Evolutionary conservation across 2,797 vertebrate genomes (phyloP).

Genomic region (Chrysocyon brachyurus): DNA sequence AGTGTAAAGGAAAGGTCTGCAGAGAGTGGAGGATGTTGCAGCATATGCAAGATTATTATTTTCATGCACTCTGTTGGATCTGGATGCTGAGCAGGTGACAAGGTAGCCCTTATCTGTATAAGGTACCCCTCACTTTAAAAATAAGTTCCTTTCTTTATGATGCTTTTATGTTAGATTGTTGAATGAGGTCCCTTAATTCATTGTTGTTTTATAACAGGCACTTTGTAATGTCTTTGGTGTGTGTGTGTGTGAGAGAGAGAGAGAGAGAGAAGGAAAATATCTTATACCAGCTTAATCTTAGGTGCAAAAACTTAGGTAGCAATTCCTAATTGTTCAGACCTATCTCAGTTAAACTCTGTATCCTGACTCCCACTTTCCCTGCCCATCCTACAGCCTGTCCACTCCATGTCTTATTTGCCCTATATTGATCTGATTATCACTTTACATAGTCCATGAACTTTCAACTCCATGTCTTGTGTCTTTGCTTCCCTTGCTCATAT

Average conservation of each 20-base stretch:
- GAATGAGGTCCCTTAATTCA: neutral
- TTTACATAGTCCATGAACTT: neutral
- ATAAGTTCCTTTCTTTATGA: neutral
- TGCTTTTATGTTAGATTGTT: neutral
- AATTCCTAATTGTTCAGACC: neutral
- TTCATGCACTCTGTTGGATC: neutral
- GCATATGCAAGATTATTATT: neutral
- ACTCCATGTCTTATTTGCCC: neutral
- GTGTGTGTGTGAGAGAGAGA: no score
- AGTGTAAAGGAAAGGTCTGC: neutral
- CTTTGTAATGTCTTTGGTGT: neutral
- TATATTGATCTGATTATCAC: neutral
- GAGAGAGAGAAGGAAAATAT: neutral
- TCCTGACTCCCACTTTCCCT: neutral
- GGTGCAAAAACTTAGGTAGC: neutral
- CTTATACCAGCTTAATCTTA: slow-evolving; percentile 22
- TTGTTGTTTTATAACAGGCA: slow-evolving; percentile 30
- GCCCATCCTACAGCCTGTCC: neutral
- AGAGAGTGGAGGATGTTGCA: neutral
- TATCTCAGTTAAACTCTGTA: neutral
- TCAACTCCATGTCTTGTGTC: neutral
- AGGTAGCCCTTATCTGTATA: neutral
- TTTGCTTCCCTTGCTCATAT: neutral
- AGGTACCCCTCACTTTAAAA: neutral
- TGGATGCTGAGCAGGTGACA: neutral